Base-by-base conservation (phyloP, 1,140 invertebrate genomes). In the Drosophila serrata region DNA sequence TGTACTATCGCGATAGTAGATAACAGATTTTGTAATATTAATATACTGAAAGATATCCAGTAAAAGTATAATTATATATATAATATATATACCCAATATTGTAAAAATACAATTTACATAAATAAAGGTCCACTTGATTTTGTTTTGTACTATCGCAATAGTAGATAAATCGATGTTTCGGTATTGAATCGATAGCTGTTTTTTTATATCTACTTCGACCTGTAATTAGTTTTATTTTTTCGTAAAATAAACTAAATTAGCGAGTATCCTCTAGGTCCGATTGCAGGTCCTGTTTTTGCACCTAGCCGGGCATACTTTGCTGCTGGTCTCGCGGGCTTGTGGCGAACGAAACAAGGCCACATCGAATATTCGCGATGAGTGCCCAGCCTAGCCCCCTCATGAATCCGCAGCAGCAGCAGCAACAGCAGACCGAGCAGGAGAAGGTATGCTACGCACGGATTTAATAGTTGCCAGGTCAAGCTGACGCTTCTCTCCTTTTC, bases 371-470 rank as follows among this genome's bases (percentile, higher is more conserved):
- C 24, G 62, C 43, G 51, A 92, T 92, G 90, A 92, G 90, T 73
- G 90, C 90, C 15, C 90, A 92, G 53, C 90, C 90, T 0, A 92
- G 90, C 58, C 90, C 90, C 45, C 82, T 76, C 35, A 90, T 92
- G 73, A 92, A 90, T 77, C 90, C 91, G 12, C 82, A 88, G 24
- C 82, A 81, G 64, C 58, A 68, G 35, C 37, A 40, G n/a, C 70
- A 78, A 40, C 75, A 77, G 43, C 85, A 84, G n/a, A 81, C 46
- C 12, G 91, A 92, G 53, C 90, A 92, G 67, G 91, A 92, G 57
- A 92, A 92, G 90, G 91, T 85, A 69, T 48, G 31, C 1, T 0
- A 27, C 9, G 2, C 15, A 11, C 6, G 27, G 59, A 6, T 17
- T n/a, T 31, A 4, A 6, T 6, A 27, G 2, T 31, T 0, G 22